Percentiles rank a stretch among this genome's conserved stretches.
Evolutionary conservation across 1,140 invertebrate species (phyloP).

Genomic region (Penaeus indicus): DNA sequence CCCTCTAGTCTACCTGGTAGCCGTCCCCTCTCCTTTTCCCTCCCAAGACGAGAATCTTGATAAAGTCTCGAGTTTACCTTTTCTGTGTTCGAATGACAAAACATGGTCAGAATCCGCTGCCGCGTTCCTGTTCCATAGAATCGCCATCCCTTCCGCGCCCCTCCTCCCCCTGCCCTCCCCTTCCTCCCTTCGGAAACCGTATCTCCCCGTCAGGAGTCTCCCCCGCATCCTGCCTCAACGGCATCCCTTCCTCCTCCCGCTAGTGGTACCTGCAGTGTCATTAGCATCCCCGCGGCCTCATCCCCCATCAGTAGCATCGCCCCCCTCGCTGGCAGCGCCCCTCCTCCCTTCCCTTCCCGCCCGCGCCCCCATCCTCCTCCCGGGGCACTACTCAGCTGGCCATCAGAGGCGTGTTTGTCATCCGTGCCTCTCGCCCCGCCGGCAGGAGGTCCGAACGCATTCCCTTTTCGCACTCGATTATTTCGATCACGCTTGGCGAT

Average conservation of each 20-base stretch:
- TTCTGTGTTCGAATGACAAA: too few relatives aligned
- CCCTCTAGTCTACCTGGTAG: too few relatives aligned
- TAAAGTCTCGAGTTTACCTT: too few relatives aligned
- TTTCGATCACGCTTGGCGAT: conserved; percentile 59
- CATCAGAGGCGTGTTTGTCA: conserved; percentile 39
- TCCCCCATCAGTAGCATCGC: conserved; percentile 1
- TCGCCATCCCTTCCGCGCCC: neutral
- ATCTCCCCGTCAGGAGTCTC: neutral
- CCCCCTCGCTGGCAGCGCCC: neutral
- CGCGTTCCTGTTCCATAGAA: conserved; percentile 9
- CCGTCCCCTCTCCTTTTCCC: too few relatives aligned
- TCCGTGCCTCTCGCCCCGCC: conserved; percentile 41
- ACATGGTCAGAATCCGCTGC: neutral
- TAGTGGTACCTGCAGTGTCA: neutral
- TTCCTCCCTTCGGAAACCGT: conserved; percentile 13
- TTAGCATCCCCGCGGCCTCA: neutral
- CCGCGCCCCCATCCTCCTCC: neutral
- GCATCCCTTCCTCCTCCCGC: conserved; percentile 1
- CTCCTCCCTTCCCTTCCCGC: neutral
- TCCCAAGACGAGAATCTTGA: too few relatives aligned
- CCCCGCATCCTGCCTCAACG: neutral
- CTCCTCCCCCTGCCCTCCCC: neutral
- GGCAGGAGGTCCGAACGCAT: conserved; percentile 29
- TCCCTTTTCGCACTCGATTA: conserved; percentile 47
- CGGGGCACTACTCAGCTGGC: neutral